These are phyloP conservation scores for Microcebus jonahi DNA, from an alignment of 2,113 vertebrate species.

Conservation along the genomic window DNA sequence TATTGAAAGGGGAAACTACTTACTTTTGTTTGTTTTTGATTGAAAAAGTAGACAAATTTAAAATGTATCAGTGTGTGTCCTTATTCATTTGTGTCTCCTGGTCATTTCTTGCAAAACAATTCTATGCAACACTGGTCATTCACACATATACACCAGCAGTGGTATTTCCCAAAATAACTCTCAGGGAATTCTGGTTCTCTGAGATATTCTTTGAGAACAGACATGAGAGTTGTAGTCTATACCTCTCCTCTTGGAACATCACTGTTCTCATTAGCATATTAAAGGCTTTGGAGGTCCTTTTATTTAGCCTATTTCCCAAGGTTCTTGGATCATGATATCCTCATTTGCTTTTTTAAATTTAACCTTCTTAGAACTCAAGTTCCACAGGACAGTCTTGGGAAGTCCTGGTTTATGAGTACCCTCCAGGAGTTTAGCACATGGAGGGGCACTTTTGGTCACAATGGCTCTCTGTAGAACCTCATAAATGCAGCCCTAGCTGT, in stretches of 20 bases:
- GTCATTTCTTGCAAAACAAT: not conserved
- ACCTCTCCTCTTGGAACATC: not conserved
- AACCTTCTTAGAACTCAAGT: not conserved
- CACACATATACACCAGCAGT: not conserved
- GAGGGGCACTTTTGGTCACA: not conserved
- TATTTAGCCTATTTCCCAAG: not conserved
- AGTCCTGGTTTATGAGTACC: not conserved
- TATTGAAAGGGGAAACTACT: not conserved
- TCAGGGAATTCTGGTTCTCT: not conserved
- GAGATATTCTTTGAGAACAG: not conserved
- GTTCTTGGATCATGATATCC: not conserved
- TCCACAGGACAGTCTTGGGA: not conserved
- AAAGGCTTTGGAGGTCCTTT: not conserved
- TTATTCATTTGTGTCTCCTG: not conserved
- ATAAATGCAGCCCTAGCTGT: not conserved
- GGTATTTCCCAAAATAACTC: not conserved
- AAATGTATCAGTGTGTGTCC: not conserved
- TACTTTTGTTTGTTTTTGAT: not conserved
- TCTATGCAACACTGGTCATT: not conserved
- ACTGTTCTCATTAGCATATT: not conserved
- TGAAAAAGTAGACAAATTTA: not conserved
- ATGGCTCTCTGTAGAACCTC: not conserved
- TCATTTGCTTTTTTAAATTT: not conserved
- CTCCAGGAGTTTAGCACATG: not conserved
- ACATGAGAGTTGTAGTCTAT: not conserved